These are phyloP conservation scores for Gymnoscopelus braueri DNA, from an alignment of 2,797 vertebrate species.

Conservation along the genomic window DNA sequence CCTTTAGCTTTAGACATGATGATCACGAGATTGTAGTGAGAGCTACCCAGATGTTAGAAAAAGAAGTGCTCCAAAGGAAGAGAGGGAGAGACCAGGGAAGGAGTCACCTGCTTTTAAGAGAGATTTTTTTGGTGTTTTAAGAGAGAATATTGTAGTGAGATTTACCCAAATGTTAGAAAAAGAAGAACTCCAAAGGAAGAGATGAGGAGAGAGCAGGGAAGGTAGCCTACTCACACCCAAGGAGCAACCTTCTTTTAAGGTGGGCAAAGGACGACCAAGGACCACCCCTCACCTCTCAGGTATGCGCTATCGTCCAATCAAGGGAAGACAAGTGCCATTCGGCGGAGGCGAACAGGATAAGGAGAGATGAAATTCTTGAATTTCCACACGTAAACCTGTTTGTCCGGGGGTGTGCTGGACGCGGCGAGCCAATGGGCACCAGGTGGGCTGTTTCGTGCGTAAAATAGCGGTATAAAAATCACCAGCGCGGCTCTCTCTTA, in stretches of 20 bases:
- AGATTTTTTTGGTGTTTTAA: too few relatives aligned
- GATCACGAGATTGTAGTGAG: background rate
- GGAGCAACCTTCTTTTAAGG: conserved; percentile 55
- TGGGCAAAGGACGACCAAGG: background rate
- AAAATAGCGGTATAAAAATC: conserved; percentile 54
- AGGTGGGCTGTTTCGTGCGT: conserved; percentile 30
- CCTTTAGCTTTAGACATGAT: conserved; percentile 55
- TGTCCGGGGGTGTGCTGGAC: conserved; percentile 13
- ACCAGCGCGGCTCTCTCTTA: background rate
- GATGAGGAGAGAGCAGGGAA: background rate
- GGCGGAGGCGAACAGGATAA: conserved; percentile 1
- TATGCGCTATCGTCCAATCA: conserved; percentile 53
- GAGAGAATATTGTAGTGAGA: too few relatives aligned
- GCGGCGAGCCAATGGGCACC: conserved; percentile 42
- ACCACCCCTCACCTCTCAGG: conserved; percentile 55
- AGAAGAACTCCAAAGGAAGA: too few relatives aligned
- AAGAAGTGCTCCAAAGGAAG: too few relatives aligned
- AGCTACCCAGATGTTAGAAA: too few relatives aligned
- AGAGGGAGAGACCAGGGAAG: background rate
- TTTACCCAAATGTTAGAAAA: too few relatives aligned
- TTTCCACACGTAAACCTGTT: conserved; percentile 45
- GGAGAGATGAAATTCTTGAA: conserved; percentile 47
- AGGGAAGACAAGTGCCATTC: conserved; percentile 3
- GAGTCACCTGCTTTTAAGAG: conserved; percentile 56
- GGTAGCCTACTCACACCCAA: background rate